Percentiles rank a stretch among this genome's conserved stretches.
phyloP scores from a whole-genome alignment of 2,113 vertebrate genomes.

The Centrocercus urophasianus region DNA sequence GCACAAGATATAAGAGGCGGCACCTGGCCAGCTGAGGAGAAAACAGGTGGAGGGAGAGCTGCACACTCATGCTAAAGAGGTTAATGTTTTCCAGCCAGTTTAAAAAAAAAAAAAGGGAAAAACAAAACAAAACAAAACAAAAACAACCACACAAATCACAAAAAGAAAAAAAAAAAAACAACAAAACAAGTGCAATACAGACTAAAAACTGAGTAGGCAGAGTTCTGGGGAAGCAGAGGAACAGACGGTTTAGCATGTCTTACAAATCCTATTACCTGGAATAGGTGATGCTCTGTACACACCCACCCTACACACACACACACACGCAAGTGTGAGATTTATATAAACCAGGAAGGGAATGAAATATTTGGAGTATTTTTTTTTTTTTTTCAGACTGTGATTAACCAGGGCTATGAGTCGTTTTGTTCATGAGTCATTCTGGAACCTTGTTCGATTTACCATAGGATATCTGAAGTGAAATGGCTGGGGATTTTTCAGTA shows the following conservation, averaged over 20 bases:
- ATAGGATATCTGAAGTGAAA: slow-evolving; percentile 43
- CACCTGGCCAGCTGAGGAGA: slow-evolving; percentile 65
- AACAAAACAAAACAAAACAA: too few species aligned
- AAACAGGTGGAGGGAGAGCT: slow-evolving; percentile 49
- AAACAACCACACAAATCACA: slow-evolving; percentile 24
- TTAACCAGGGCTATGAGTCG: slow-evolving; percentile 58
- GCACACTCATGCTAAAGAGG: slow-evolving; percentile 53
- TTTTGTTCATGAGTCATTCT: slow-evolving; percentile 49
- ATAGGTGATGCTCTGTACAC: slow-evolving; percentile 49
- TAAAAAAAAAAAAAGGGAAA: not conserved
- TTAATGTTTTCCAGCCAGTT: slow-evolving; percentile 49
- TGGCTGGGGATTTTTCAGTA: slow-evolving; percentile 33
- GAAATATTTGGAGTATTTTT: slow-evolving; percentile 27
- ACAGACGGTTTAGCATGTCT: slow-evolving; percentile 61
- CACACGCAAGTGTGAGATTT: not conserved
- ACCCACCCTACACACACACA: not conserved
- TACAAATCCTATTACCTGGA: slow-evolving; percentile 60
- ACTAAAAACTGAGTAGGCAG: slow-evolving; percentile 72
- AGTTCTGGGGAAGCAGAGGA: slow-evolving; percentile 65
- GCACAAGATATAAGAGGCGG: slow-evolving; percentile 66
- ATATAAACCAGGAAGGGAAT: slow-evolving; percentile 29
- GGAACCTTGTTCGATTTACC: slow-evolving; percentile 40
- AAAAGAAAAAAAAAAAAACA: not conserved
- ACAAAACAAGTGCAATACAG: slow-evolving; percentile 76
- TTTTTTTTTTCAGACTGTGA: slow-evolving; percentile 53